Base-by-base conservation (phyloP, 2,113 vertebrate species). In the Callipepla squamata region DNA sequence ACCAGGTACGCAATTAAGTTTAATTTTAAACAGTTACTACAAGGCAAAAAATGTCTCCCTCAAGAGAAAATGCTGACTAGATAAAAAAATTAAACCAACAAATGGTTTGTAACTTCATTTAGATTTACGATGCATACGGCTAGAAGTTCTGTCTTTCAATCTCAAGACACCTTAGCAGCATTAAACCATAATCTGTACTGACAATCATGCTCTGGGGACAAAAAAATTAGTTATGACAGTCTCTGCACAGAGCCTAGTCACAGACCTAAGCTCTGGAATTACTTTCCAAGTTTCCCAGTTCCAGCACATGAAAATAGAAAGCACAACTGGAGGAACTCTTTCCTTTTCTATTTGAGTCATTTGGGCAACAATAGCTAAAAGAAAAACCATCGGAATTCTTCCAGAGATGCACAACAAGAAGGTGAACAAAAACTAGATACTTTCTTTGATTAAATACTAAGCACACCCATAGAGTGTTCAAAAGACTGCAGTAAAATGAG, bases 141-240 rank as follows among this genome's bases (percentile, higher is more conserved):
- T 91, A 70, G 47, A 75, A 72, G 40, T 59, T 85, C 40, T 63
- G 16, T 40, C 77, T 57, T 90, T 79, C 36, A 72, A 68, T 65
- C 80, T 89, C 47, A 81, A 50, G 93, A 81, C 57, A 74, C 50
- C 42, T 86, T 63, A 75, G 74, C 87, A 94, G 81, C 78, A 92
- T 89, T 91, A 91, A 89, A 76, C 51, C 78, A 73, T 65, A 42
- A 85, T 40, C 70, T 91, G 8, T 51, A 78, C 44, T 63, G 77
- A 92, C 48, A 88, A 28, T 58, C 7, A 8, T n/a, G 30, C 36
- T 76, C 72, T 70, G 57, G 26, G 67, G 42, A 82, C 36, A 91
- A 62, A 90, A 90, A 90, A 13, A 48, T 2, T 2, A 18, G 5
- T 53, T 80, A 84, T 20, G 20, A 75, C 75, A 34, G 69, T 66